A percentile compares a stretch with the other conserved stretches of the same genome.
These are phyloP conservation scores for Pygmarrhopalites habei DNA, from an alignment of 1,140 invertebrate species.

Conservation along the genomic window DNA sequence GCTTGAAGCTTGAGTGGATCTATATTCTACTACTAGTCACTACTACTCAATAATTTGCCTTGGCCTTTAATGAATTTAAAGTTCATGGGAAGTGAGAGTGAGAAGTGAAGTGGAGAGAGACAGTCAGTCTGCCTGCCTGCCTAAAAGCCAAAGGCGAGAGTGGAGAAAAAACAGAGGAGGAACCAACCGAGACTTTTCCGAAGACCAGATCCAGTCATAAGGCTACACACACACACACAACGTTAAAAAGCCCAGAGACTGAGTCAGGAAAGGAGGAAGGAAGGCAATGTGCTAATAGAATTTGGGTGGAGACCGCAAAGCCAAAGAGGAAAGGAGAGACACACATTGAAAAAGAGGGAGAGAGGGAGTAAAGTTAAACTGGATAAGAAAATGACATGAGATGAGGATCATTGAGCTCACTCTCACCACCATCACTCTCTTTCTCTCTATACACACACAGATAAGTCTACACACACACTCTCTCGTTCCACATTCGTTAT, in stretches of 20 bases:
- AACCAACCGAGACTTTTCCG: neutral
- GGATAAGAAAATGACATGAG: slow-evolving; percentile 12
- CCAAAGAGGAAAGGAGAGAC: no score
- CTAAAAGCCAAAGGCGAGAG: neutral
- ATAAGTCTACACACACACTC: neutral
- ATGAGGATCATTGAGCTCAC: neutral
- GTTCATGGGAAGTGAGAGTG: no score
- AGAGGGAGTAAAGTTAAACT: slow-evolving; percentile 9
- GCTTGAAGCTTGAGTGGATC: no score
- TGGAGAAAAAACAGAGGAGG: neutral
- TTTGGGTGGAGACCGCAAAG: slow-evolving; percentile 10
- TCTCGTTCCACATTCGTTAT: neutral
- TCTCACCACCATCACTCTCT: neutral
- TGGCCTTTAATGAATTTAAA: no score
- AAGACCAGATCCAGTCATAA: neutral
- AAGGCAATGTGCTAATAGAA: slow-evolving; percentile 4
- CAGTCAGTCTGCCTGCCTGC: no score
- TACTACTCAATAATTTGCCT: no score
- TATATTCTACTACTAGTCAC: no score
- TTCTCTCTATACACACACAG: neutral
- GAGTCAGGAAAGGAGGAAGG: no score
- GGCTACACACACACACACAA: no score
- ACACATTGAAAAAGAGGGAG: no score
- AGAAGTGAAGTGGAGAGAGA: no score
- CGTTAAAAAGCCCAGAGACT: no score